Evolutionary conservation across 2,113 vertebrate genomes (phyloP).

Genomic region (Nicator chloris): DNA sequence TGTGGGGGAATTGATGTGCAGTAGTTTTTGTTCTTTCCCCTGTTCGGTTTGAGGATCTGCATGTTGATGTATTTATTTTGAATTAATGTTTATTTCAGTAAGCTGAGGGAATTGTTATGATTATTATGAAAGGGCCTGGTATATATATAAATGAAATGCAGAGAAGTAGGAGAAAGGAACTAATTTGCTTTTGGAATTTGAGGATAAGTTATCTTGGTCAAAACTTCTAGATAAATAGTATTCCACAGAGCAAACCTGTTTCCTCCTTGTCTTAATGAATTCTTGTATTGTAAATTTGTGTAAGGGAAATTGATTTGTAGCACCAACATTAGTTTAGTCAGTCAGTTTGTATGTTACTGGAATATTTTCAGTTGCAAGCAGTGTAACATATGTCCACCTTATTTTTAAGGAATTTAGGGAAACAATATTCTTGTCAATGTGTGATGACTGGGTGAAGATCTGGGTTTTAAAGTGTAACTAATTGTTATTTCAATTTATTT

Average conservation of each 20-base stretch:
- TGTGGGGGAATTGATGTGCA: background rate
- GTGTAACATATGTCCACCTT: background rate
- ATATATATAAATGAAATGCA: slow-evolving; percentile 14
- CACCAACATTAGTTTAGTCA: background rate
- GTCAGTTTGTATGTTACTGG: background rate
- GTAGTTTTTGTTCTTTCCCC: background rate
- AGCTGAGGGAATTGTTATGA: slow-evolving; percentile 14
- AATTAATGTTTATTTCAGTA: slow-evolving; percentile 23
- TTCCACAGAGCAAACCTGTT: background rate
- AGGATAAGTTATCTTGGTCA: background rate
- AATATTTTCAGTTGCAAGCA: background rate
- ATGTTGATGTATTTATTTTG: slow-evolving; percentile 19
- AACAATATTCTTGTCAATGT: background rate
- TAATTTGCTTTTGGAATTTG: background rate
- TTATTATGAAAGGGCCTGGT: background rate
- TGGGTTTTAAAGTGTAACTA: background rate
- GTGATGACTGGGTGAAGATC: background rate
- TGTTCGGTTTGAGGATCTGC: background rate
- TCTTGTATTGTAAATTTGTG: background rate
- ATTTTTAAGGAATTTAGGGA: background rate
- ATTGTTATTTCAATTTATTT: background rate
- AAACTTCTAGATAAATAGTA: slow-evolving; percentile 30
- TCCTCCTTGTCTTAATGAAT: background rate
- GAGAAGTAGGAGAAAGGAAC: background rate
- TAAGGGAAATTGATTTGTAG: background rate